These are phyloP conservation scores for Branchellion lobata DNA, from an alignment of 2,888 invertebrate genomes.

Conservation along the genomic window DNA sequence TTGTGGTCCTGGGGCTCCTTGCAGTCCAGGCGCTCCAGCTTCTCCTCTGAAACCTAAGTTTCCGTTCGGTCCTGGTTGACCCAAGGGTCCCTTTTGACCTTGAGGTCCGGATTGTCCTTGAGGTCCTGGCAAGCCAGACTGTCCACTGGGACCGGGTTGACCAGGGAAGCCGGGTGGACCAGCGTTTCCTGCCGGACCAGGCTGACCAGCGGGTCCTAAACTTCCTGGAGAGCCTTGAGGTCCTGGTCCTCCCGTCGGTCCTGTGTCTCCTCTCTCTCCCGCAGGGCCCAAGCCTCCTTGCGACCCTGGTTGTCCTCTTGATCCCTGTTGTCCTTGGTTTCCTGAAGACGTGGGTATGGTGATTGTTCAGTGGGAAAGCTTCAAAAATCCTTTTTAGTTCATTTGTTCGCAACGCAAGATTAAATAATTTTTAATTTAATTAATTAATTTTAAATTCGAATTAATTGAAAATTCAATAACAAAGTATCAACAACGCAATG, in stretches of 20 bases:
- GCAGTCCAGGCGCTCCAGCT: slow-evolving; percentile 43
- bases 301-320: slow-evolving; percentile 46
- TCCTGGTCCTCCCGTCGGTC: slow-evolving; percentile 52
- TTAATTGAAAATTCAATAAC: no score
- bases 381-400: no score
- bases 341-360: background rate
- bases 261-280: slow-evolving; percentile 52
- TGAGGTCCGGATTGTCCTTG: slow-evolving; percentile 42
- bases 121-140: slow-evolving; percentile 45
- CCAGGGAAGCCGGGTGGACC: slow-evolving; percentile 44
- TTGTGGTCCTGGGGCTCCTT: slow-evolving; percentile 46
- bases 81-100: slow-evolving; percentile 45
- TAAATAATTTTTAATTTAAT: no score
- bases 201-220: slow-evolving; percentile 32
- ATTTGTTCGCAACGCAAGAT: no score
- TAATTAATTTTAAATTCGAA: no score
- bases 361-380: no score
- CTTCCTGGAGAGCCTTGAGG: slow-evolving; percentile 37
- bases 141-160: slow-evolving; percentile 41
- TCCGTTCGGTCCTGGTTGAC: slow-evolving; percentile 40
- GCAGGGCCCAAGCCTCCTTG: slow-evolving; percentile 49
- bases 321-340: slow-evolving; percentile 45
- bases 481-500: background rate
- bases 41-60: slow-evolving; percentile 37
- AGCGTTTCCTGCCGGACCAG: slow-evolving; percentile 42